phyloP scores from a whole-genome alignment of 2,888 invertebrate genomes.

The Entomobrya proxima region DNA sequence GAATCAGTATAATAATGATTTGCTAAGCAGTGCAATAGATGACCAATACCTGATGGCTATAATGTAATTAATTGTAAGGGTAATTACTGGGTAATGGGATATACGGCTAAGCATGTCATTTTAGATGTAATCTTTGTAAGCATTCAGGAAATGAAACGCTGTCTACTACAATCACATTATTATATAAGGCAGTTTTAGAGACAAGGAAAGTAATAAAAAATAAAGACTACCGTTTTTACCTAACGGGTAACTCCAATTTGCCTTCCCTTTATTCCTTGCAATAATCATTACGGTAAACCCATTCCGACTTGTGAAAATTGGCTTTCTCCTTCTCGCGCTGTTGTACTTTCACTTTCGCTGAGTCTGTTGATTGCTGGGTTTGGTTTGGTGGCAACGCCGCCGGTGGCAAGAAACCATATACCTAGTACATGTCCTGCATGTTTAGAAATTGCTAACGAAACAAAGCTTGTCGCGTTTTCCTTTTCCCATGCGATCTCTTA shows the following conservation, averaged over 20 bases:
- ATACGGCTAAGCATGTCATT: neutral
- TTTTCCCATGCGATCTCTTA: too few species aligned
- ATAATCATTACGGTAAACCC: too few species aligned
- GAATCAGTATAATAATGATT: neutral
- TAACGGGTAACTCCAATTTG: neutral
- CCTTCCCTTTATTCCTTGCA: neutral
- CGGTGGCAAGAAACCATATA: too few species aligned
- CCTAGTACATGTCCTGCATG: too few species aligned
- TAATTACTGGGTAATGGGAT: neutral
- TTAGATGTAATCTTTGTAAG: constrained; percentile 12
- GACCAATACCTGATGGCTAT: constrained; percentile 68
- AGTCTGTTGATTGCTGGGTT: too few species aligned
- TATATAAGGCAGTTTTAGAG: neutral
- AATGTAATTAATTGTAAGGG: neutral
- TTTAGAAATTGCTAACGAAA: too few species aligned
- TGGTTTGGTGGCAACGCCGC: too few species aligned
- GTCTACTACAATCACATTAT: constrained; percentile 38
- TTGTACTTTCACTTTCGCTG: too few species aligned
- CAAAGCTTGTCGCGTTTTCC: too few species aligned
- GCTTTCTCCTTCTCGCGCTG: too few species aligned
- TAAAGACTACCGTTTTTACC: constrained; percentile 35
- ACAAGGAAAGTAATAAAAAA: neutral
- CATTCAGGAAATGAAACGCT: constrained; percentile 43
- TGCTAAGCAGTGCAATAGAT: constrained; percentile 65
- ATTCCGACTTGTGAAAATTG: too few species aligned